phyloP scores from a whole-genome alignment of 2,888 invertebrate species.

The Autographa gamma region DNA sequence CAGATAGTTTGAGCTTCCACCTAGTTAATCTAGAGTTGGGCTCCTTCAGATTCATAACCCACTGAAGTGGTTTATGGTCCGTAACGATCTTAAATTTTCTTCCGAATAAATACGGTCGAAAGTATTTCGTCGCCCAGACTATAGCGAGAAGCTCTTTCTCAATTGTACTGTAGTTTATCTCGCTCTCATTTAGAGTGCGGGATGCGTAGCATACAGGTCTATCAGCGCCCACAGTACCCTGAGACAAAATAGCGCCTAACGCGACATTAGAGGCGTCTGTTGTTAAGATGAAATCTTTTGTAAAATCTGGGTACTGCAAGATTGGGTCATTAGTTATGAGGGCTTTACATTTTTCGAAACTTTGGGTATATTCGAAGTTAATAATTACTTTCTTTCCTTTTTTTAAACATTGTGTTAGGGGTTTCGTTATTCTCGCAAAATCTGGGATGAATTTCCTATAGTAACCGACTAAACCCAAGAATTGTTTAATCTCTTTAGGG shows the following conservation, averaged over 20 bases:
- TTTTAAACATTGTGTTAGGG: neutral
- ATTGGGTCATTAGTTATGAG: neutral
- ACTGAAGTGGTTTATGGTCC: no score
- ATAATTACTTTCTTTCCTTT: neutral
- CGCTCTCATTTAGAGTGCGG: constrained; percentile 2
- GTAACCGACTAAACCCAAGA: neutral
- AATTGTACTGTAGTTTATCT: constrained; percentile 7
- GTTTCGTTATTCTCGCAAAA: neutral
- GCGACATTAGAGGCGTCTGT: constrained; percentile 11
- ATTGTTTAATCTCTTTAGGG: neutral
- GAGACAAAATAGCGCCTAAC: neutral
- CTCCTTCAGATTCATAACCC: no score
- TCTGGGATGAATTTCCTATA: neutral
- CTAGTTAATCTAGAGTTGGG: neutral
- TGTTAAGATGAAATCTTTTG: constrained; percentile 6
- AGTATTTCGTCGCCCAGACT: neutral
- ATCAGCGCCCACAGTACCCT: constrained; percentile 1
- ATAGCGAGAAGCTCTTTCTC: neutral
- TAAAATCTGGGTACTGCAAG: neutral
- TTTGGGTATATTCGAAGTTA: neutral
- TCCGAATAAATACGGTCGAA: no score
- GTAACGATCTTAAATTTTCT: no score
- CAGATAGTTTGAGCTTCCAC: constrained; percentile 7
- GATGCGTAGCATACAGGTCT: constrained; percentile 11
- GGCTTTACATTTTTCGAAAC: neutral